A percentile compares a stretch with the other conserved stretches of the same genome.
These are phyloP conservation scores for Tachina lurida DNA, from an alignment of 2,888 invertebrate species.

Conservation along the genomic window DNA sequence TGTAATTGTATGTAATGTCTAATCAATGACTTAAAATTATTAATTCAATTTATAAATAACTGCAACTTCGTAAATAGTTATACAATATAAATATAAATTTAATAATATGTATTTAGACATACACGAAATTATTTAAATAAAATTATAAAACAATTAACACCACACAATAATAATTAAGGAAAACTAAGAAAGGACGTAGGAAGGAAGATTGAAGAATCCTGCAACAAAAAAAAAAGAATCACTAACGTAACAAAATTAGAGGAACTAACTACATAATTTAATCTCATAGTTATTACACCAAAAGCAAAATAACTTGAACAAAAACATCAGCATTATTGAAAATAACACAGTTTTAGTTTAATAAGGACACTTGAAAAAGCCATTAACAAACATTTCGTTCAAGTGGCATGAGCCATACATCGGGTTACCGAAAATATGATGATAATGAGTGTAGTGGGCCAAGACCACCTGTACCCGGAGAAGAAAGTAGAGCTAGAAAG, in stretches of 20 bases:
- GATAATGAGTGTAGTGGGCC: conserved; percentile 85
- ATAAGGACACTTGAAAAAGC: conserved; percentile 45
- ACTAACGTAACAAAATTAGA: background rate
- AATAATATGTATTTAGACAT: conserved; percentile 50
- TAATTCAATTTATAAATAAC: conserved; percentile 60
- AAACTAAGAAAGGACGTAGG: conserved; percentile 11
- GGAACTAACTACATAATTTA: conserved; percentile 19
- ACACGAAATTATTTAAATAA: conserved; percentile 34
- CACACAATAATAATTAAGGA: conserved; percentile 46
- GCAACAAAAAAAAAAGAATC: background rate
- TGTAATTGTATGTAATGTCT: conserved; percentile 73
- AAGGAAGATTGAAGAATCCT: background rate
- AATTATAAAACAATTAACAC: conserved; percentile 40
- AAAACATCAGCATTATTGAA: conserved; percentile 2
- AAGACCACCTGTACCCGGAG: conserved; percentile 93
- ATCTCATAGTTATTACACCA: background rate
- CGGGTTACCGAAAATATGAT: conserved; percentile 82
- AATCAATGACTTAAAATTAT: conserved; percentile 59
- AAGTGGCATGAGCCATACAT: conserved; percentile 83
- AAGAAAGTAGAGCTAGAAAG: conserved; percentile 84
- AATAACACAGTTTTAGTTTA: background rate
- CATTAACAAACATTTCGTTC: conserved; percentile 72
- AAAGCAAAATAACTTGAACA: background rate
- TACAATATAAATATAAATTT: conserved; percentile 47
- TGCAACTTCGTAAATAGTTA: conserved; percentile 51